Percentiles rank a stretch among this genome's conserved stretches.
phyloP scores from a whole-genome alignment of 2,888 invertebrate species.

The Cosmorhoe ocellata region DNA sequence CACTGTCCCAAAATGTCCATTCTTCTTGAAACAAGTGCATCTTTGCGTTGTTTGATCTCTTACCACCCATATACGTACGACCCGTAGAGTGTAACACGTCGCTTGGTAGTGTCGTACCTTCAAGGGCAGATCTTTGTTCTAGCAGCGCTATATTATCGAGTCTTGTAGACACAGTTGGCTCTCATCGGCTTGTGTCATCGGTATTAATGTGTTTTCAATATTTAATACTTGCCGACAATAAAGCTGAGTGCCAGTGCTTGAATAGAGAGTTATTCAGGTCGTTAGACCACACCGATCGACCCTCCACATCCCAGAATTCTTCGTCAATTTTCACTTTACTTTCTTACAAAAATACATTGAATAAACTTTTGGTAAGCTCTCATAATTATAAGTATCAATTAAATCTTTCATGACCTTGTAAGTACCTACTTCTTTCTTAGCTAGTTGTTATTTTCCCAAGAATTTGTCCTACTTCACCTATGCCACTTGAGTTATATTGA shows the following conservation, averaged over 20 bases:
- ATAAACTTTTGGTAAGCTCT: too few species aligned
- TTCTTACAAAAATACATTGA: too few species aligned
- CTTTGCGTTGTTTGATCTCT: slow-evolving; percentile 43
- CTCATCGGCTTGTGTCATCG: slow-evolving; percentile 78
- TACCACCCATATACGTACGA: slow-evolving; percentile 23
- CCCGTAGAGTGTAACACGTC: slow-evolving; percentile 35
- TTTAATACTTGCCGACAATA: slow-evolving; percentile 70
- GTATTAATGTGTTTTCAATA: slow-evolving; percentile 77
- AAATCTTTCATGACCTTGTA: too few species aligned
- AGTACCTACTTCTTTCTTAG: too few species aligned
- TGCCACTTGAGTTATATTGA: too few species aligned
- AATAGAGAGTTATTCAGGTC: slow-evolving; percentile 59
- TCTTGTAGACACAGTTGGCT: slow-evolving; percentile 78
- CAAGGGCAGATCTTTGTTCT: slow-evolving; percentile 74
- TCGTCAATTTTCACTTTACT: too few species aligned
- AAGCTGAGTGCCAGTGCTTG: slow-evolving; percentile 69
- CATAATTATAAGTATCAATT: too few species aligned
- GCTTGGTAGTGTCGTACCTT: slow-evolving; percentile 59
- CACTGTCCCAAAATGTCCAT: too few species aligned
- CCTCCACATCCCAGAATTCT: slow-evolving; percentile 22
- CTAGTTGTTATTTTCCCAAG: too few species aligned
- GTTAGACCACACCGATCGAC: slow-evolving; percentile 68
- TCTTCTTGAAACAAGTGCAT: slow-evolving; percentile 55
- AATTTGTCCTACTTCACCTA: too few species aligned
- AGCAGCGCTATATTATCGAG: slow-evolving; percentile 61